Base-by-base conservation (phyloP, 2,113 vertebrate species). In the Oreotragus oreotragus region DNA sequence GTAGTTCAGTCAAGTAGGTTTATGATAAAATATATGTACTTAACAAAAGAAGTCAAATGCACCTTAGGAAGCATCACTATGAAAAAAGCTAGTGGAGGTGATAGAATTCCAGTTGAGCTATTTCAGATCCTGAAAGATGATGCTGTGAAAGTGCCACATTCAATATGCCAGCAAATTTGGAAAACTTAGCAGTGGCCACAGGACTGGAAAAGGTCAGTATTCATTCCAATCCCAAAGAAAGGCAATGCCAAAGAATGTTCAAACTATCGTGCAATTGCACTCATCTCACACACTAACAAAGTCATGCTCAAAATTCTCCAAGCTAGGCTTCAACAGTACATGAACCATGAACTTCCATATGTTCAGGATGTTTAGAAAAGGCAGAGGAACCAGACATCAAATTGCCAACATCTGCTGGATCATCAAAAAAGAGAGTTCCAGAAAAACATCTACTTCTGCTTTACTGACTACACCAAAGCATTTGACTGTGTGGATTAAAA, bases 21-120 rank as follows among this genome's bases (percentile, higher is more conserved):
- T 97, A 79, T 91, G 84, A 92, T 92, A 94, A 93, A 96, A 93
- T 93, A 95, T 19, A 80, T 7, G 28, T 58, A 85, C 36, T 95
- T 88, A 94, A 94, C 80, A 83, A 43, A 97, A 95, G 62, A 83
- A 3, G 45, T 70, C 85, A 83, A 36, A 53, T 43, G 66, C 81
- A 92, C n/a, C n/a, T 70, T 70, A 39, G n/a, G n/a, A 70, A 70
- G 66, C 66, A 70, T 6, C 66, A 36, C 66, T 70, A 39, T 70
- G 66, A 70, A 70, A 11, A 70, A 70, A 70, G 66, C 66, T 70
- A 70, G 19, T 36, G n/a, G n/a, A 70, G 66, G 19, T 23, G n/a
- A 23, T 5, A 70, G 66, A 70, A 70, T 70, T 70, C 66, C 66
- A 12, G 2, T 6, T 70, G 66, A 70, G n/a, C n/a, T 36, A 70